Conservation (phyloP, 1,140 invertebrate genomes). For the Papilio dardanus region DNA sequence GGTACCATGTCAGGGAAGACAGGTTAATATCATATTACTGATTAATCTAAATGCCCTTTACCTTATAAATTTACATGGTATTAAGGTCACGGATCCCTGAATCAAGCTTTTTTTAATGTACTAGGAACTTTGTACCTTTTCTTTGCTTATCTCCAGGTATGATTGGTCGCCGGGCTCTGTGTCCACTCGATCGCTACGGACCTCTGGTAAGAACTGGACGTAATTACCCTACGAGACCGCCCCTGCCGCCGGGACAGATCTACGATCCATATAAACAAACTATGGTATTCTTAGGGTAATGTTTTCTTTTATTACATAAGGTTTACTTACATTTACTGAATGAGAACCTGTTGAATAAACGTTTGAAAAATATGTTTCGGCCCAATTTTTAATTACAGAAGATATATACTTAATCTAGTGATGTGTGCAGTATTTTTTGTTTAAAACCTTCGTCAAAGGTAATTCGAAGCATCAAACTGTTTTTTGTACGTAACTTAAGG, state of each 20-base stretch:
- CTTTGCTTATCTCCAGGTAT: constrained; percentile 56
- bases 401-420: no score
- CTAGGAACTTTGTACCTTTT: no score
- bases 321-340: no score
- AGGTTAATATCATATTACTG: constrained; percentile 15
- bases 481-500: background rate
- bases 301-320: constrained; percentile 23
- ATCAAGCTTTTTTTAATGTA: no score
- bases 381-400: no score
- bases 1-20: background rate
- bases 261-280: constrained; percentile 77
- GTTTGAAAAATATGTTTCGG: background rate
- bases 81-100: no score
- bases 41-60: no score
- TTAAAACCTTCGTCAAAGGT: no score
- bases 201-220: constrained; percentile 59
- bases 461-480: background rate
- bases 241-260: constrained; percentile 62
- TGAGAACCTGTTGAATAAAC: no score
- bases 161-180: constrained; percentile 66
- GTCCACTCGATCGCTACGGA: constrained; percentile 64
- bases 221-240: constrained; percentile 63
- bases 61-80: no score
- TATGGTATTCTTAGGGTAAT: constrained; percentile 71
- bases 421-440: no score